Evolutionary conservation across 2,113 vertebrate genomes (phyloP), one percentile per base, ranked within the genome.

Genomic region (Mustela lutreola): DNA sequence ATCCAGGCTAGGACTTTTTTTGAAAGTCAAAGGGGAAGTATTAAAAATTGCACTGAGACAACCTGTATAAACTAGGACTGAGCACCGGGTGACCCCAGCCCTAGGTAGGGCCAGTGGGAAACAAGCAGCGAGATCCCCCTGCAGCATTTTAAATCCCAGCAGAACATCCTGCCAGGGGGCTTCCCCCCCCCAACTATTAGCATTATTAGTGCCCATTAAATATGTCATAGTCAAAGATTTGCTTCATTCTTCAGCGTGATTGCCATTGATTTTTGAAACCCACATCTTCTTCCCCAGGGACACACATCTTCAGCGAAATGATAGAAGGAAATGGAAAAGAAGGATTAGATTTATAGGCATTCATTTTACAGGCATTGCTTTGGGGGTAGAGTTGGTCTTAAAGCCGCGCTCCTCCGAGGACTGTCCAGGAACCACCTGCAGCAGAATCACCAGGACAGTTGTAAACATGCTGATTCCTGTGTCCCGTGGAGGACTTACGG

Each of bases 201-300:
- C 97, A 94, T 97, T 97, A 98, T 98, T 96, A 98, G 97, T 97
- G 91, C 84, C 95, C 96, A 95, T 97, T 97, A 97, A 97, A 97
- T 97, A 97, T 96, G 97, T 97, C 98, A 93, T 82, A 95, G 96
- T 97, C 98, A 94, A 95, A 98, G 96, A 95, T 94, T 89, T 96
- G 95, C 93, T 95, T 97, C 95, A 97, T 95, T 92, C 81, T 95
- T 97, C 97, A 97, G 91, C 62, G 78, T 97, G 96, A 97, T 97
- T 98, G 98, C 93, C 98, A 98, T 98, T 96, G 98, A 98, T 98
- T 98, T 97, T 91, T 96, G 96, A 97, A 98, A 89, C 93, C 96
- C 96, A 93, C 88, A 92, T 97, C 93, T 91, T 96, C 95, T 96
- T 98, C 98, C 97, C 98, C 91, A 89, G 97, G 85, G 97, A 98